phyloP scores from a whole-genome alignment of 2,888 invertebrate genomes.

The Acutogordius australiensis region DNA sequence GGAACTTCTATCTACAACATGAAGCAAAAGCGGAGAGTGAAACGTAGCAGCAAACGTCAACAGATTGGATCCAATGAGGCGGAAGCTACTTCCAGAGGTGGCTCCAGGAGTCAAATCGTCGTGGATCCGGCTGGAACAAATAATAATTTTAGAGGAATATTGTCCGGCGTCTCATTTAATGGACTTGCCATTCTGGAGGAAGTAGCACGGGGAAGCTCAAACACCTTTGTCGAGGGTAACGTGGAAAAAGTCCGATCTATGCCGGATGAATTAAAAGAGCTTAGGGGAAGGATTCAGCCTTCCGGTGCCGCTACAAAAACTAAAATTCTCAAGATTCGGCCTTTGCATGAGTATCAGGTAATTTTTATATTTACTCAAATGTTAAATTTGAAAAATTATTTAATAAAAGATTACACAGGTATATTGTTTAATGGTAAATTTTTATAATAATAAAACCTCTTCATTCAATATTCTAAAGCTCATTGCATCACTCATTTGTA shows the following conservation, averaged over 20 bases:
- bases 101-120: neutral
- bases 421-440: too few relatives aligned
- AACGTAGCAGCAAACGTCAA: neutral
- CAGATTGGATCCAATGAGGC: neutral
- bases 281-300: neutral
- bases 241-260: neutral
- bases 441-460: too few relatives aligned
- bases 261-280: neutral
- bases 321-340: neutral
- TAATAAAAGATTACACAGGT: too few relatives aligned
- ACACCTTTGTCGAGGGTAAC: conserved; percentile 1
- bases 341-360: neutral
- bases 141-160: conserved; percentile 7
- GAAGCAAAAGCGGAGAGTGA: neutral
- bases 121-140: too few relatives aligned
- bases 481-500: too few relatives aligned
- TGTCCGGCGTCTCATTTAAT: conserved; percentile 4
- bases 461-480: too few relatives aligned
- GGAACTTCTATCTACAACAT: neutral
- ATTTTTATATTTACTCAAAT: too few relatives aligned
- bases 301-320: neutral
- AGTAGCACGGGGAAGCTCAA: neutral
- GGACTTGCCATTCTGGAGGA: neutral
- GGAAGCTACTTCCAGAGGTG: neutral
- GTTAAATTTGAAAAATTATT: too few relatives aligned